Base-by-base conservation (phyloP, 2,797 vertebrate genomes). In the Poecile montanus region DNA sequence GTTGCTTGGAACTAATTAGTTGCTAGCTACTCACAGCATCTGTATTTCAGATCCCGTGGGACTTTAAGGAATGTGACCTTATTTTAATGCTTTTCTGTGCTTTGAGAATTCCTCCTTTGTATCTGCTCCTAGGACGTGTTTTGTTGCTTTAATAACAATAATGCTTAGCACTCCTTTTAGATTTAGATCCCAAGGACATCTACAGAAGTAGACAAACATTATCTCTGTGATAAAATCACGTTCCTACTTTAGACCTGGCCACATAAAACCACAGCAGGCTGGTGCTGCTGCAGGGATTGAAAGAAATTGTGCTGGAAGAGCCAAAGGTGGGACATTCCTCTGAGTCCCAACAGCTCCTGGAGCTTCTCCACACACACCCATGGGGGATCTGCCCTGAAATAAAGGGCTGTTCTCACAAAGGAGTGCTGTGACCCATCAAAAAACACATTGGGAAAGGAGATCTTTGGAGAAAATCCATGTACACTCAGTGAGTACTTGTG, bases 1-100 rank as follows among this genome's bases (percentile, higher is more conserved):
- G 90, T 89, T 94, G 82, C 89, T 84, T 91, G 91, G 93, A 92
- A 94, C 92, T 97, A 97, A 96, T 97, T 96, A 96, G 94, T 93
- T 94, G 83, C 88, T 63, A 84, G 48, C 79, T 94, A 85, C 91
- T 88, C 77, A 13, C 48, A 76, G 94, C 94, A 96, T 92, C 95
- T 93, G 66, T 95, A 95, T 94, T 95, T 88, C 89, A 91, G 66
- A 40, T 93, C 95, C 82, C 45, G 0, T 47, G 88, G 94, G 96
- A 86, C 74, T 91, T 32, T 6, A 68, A 68, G 92, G 94, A 95
- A 95, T 94, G 94, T 96, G 95, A 96, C 94, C 95, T 96, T 97
- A 91, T 95, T 96, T 96, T 96, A 96, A 94, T 96, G 93, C 83
- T 92, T 94, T 95, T 91, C 91, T 38, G 38, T 91, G 88, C 92